Percentiles rank a stretch among this genome's conserved stretches.
phyloP scores from a whole-genome alignment of 2,888 invertebrate species.

The Saturnia japonica region DNA sequence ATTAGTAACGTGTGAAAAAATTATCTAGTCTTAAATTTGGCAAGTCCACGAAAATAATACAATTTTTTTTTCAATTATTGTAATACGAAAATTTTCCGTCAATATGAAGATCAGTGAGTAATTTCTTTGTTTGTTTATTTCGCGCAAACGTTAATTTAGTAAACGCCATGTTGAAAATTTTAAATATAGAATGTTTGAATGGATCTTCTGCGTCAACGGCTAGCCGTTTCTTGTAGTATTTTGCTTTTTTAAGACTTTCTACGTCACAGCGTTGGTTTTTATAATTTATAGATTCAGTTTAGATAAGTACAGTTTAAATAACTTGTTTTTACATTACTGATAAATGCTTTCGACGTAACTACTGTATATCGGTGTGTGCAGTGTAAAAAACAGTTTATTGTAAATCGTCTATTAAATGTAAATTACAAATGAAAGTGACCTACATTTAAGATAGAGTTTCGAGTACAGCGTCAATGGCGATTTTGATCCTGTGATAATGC shows the following conservation, averaged over 20 bases:
- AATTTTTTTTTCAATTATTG: conserved; percentile 6
- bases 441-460: conserved; percentile 4
- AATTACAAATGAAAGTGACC: conserved; percentile 5
- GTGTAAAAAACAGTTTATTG: conserved; percentile 24
- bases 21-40: conserved; percentile 20
- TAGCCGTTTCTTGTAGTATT: conserved; percentile 29
- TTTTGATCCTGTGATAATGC: neutral
- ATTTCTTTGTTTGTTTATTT: conserved; percentile 24
- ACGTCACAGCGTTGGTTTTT: conserved; percentile 28
- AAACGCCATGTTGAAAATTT: conserved; percentile 35
- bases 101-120: conserved; percentile 19
- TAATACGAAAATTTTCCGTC: conserved; percentile 18
- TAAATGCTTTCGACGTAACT: conserved; percentile 26
- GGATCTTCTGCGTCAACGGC: conserved; percentile 34
- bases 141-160: conserved; percentile 13
- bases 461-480: neutral
- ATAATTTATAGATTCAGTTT: conserved; percentile 5
- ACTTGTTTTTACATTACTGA: conserved; percentile 25
- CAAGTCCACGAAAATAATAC: conserved; percentile 15
- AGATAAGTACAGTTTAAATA: conserved; percentile 20
- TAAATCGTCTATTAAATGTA: conserved; percentile 11
- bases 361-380: conserved; percentile 22
- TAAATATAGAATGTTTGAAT: conserved; percentile 41
- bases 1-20: conserved; percentile 21
- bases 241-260: conserved; percentile 26